Evolutionary conservation across 2,797 vertebrate genomes (phyloP).

Genomic region (Aratinga solstitialis): DNA sequence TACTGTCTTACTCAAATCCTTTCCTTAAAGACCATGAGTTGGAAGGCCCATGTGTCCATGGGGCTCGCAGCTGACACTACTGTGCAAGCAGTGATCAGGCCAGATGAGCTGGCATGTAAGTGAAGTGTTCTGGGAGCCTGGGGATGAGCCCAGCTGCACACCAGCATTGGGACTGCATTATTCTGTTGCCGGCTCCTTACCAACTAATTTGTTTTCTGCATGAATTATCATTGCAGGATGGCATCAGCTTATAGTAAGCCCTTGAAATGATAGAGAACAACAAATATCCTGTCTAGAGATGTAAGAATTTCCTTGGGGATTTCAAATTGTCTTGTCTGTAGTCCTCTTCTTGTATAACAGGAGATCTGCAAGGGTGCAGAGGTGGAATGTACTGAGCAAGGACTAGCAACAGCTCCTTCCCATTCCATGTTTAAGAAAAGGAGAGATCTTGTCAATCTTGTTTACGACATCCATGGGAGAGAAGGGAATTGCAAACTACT

Average conservation of each 20-base stretch:
- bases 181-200: background rate
- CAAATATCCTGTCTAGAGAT: background rate
- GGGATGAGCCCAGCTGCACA: background rate
- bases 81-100: background rate
- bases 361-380: background rate
- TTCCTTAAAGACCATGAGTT: background rate
- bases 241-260: background rate
- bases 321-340: background rate
- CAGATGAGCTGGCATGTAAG: background rate
- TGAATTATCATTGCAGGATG: background rate
- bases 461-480: background rate
- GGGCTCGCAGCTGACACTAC: background rate
- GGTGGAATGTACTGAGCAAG: background rate
- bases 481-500: background rate
- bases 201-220: background rate
- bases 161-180: background rate
- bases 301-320: background rate
- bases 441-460: background rate
- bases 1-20: background rate
- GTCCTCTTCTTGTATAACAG: background rate
- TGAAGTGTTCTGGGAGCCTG: background rate
- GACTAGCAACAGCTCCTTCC: background rate
- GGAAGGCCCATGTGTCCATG: fast-evolving
- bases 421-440: background rate
- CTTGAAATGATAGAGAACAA: background rate